Conservation (phyloP, 2,888 invertebrate genomes). For the Sarcophaga rosellei region DNA sequence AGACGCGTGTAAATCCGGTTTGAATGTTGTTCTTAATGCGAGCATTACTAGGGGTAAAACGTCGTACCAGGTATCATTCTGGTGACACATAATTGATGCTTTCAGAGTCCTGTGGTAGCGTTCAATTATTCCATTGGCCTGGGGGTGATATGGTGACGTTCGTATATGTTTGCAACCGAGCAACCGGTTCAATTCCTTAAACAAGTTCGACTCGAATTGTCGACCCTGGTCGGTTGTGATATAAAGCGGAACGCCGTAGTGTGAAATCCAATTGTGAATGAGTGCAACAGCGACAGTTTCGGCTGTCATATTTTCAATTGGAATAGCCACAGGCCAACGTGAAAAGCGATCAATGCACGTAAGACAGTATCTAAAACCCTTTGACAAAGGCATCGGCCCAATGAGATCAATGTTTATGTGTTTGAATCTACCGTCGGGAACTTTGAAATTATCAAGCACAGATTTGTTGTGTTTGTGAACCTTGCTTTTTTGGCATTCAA, state of each 20-base stretch:
- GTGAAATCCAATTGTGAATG: too few relatives aligned
- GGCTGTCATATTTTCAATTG: too few relatives aligned
- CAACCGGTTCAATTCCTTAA: constrained; percentile 71
- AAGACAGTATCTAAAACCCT: constrained; percentile 55
- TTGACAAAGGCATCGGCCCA: constrained; percentile 77
- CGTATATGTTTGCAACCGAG: constrained; percentile 50
- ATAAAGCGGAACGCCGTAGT: too few relatives aligned
- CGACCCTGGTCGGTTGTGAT: too few relatives aligned
- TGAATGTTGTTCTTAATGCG: constrained; percentile 43
- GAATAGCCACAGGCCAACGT: too few relatives aligned
- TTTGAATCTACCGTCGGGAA: constrained; percentile 30
- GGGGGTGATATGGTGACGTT: constrained; percentile 73
- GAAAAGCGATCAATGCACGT: too few relatives aligned
- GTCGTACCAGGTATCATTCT: constrained; percentile 37
- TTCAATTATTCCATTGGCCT: constrained; percentile 70
- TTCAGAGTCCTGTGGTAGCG: background rate
- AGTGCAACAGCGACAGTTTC: too few relatives aligned
- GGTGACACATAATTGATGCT: too few relatives aligned
- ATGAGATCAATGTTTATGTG: constrained; percentile 77
- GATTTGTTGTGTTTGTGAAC: too few relatives aligned
- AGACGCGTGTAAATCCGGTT: constrained; percentile 53
- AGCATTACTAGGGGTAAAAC: constrained; percentile 46
- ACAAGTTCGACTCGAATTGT: constrained; percentile 66
- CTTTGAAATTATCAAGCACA: background rate
- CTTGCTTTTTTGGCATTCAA: too few relatives aligned